Conservation (phyloP, 2,888 invertebrate species). For the Volucella bombylans region DNA sequence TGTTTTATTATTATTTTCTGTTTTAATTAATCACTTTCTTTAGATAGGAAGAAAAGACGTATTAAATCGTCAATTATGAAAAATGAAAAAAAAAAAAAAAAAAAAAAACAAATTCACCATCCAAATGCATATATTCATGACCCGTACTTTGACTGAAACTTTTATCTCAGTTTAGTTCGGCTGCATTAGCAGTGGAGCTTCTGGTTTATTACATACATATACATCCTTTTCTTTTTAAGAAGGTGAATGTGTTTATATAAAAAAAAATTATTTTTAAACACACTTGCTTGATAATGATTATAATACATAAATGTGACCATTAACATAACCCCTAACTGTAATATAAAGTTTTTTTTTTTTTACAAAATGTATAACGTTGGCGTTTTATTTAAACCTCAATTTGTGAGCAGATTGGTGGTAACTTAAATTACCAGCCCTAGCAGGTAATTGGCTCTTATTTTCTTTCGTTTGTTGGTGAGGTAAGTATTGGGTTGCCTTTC, state of each 20-base stretch:
- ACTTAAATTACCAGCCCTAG: no score
- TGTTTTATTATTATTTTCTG: constrained; percentile 12
- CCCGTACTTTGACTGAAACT: no score
- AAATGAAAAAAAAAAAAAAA: not conserved
- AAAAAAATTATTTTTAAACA: not conserved
- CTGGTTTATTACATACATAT: no score
- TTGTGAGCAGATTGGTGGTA: not conserved
- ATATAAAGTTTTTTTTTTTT: constrained; percentile 62
- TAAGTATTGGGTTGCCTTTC: no score
- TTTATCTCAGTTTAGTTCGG: no score
- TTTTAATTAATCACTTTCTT: constrained; percentile 16
- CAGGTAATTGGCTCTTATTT: no score
- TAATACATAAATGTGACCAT: constrained; percentile 13
- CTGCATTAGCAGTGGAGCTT: no score
- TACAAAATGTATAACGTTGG: constrained; percentile 44
- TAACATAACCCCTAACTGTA: constrained; percentile 30
- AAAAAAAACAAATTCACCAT: not conserved
- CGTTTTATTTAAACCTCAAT: not conserved
- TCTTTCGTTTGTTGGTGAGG: no score
- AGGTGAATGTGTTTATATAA: not conserved
- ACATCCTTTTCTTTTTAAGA: not conserved
- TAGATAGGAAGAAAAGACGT: constrained; percentile 12
- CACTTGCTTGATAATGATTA: not conserved
- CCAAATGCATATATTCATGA: no score
- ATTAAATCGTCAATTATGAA: no score